phyloP scores from a whole-genome alignment of 1,140 invertebrate genomes.

The Forficula auricularia region DNA sequence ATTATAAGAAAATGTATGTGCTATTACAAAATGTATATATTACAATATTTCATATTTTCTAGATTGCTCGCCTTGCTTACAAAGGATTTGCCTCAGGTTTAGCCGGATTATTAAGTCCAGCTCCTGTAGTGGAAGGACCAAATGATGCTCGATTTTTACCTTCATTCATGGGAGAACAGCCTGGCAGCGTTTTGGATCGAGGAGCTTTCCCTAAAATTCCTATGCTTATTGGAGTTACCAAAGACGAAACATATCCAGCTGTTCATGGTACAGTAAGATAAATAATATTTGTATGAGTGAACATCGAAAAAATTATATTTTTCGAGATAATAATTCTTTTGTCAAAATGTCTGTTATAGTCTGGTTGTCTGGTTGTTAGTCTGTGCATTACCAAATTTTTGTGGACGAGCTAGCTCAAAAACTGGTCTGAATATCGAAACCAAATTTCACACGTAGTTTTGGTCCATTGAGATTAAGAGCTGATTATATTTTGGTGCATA shows the following conservation, averaged over 20 bases:
- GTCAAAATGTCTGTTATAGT: neutral
- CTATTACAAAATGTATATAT: neutral
- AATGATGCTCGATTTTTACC: conserved; percentile 31
- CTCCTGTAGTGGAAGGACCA: conserved; percentile 41
- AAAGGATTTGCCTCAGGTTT: conserved; percentile 31
- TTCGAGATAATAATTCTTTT: neutral
- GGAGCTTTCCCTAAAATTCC: conserved; percentile 37
- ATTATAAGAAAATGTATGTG: neutral
- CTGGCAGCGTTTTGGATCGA: conserved; percentile 23
- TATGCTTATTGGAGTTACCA: conserved; percentile 47
- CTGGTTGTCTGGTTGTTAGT: neutral
- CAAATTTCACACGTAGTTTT: too few relatives aligned
- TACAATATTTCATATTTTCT: neutral
- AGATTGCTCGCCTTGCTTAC: conserved; percentile 20
- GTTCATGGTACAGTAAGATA: conserved; percentile 28
- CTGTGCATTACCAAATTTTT: neutral
- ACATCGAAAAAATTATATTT: neutral
- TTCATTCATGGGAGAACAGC: conserved; percentile 2
- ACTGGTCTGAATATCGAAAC: conserved; percentile 2
- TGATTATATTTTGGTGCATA: too few relatives aligned
- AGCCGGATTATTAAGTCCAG: conserved; percentile 23
- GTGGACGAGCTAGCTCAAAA: neutral
- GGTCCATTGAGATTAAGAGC: too few relatives aligned
- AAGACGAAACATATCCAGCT: conserved; percentile 45
- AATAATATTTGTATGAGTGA: neutral